These are phyloP conservation scores for Centropus unirufus DNA, from an alignment of 2,113 vertebrate species.

Conservation along the genomic window DNA sequence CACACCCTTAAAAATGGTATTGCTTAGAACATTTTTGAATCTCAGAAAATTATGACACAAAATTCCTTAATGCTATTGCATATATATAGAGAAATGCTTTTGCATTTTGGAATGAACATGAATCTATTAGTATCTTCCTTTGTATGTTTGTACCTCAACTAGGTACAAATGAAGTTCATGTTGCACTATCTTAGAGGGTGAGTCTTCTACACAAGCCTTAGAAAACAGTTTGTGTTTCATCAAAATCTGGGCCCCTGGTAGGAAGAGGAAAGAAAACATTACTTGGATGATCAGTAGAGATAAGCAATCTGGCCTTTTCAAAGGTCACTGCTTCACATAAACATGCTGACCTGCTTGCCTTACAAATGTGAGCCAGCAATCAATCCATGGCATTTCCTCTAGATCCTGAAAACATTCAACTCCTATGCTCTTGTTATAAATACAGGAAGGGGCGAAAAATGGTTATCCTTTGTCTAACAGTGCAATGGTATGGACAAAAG, in stretches of 20 bases:
- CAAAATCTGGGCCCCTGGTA: background rate
- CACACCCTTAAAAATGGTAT: background rate
- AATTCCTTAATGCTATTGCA: background rate
- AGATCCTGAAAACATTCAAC: background rate
- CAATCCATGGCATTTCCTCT: background rate
- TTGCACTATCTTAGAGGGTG: background rate
- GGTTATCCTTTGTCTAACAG: too few species aligned
- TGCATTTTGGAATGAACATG: background rate
- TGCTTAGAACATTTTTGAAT: background rate
- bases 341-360: background rate
- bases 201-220: background rate
- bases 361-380: background rate
- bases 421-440: background rate
- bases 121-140: background rate
- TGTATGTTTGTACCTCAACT: background rate
- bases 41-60: background rate
- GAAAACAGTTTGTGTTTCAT: background rate
- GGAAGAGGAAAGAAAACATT: background rate
- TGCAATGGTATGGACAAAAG: background rate
- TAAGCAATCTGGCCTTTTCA: background rate
- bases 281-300: background rate
- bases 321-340: background rate
- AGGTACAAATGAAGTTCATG: accelerated
- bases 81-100: background rate
- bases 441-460: accelerated